Evolutionary conservation across 2,797 vertebrate genomes (phyloP), one percentile per base, ranked within the genome.

Genomic region (Poecilia velifera): DNA sequence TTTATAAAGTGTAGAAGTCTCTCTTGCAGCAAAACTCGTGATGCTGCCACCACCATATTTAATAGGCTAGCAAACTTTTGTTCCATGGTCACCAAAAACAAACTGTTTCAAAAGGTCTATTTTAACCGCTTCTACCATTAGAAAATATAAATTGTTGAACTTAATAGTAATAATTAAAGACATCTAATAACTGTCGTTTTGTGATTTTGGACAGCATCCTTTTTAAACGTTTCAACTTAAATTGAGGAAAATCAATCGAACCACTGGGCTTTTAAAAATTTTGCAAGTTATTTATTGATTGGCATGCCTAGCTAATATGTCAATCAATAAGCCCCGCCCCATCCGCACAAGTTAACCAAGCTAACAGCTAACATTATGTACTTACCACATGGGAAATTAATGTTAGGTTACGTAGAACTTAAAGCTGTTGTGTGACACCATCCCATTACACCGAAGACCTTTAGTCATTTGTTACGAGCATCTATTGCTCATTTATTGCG

Each of bases 321-420:
- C 66, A 80, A 41, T 85, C 76, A 89, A 66, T 34, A 72, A 6
- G 68, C 68, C 66, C 66, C 51, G 5, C 45, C 46, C 72, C 53
- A 20, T 22, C 1, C 14, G 36, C 8, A 10, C 77, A 78, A 45
- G 72, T 74, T 64, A 25, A 39, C 0, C 41, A 49, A 73, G 20
- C 9, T 66, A 53, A 55, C 31, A 76, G 20, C 9, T 73, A 53
- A 62, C 14, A 16, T 7, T 18, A 14, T 25, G 0, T 12, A 4
- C 16, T 66, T 72, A 41, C 46, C 8, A 0, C 31, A 45, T 2
- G 1, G 4, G 47, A 49, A 39, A 3, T 51, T 0, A 2, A 72
- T 12, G 7, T 31, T 53, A 25, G 51, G 6, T 76, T 49, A 43
- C 49, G 64, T 0, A 1, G 45, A 4, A 1, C 1, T 5, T 16